Evolutionary conservation across 2,113 vertebrate genomes (phyloP).

Genomic region (Malurus melanocephalus): DNA sequence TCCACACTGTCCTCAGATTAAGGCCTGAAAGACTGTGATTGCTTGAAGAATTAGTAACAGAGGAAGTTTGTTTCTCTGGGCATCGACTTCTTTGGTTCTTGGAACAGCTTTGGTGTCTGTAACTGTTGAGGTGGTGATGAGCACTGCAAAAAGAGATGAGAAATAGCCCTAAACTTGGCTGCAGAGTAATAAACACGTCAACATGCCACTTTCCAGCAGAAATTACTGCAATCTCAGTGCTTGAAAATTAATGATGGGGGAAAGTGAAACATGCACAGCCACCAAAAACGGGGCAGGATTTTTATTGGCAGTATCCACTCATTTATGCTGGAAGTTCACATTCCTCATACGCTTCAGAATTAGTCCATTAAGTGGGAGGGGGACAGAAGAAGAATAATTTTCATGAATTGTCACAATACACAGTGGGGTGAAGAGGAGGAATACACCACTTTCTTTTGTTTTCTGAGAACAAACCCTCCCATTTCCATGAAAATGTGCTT

Average conservation of each 20-base stretch:
- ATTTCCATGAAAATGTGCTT: slow-evolving; percentile 15
- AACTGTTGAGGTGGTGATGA: not conserved
- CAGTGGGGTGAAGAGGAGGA: not conserved
- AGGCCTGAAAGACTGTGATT: not conserved
- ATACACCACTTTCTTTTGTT: not conserved
- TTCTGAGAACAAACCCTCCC: not conserved
- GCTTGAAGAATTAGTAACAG: not conserved
- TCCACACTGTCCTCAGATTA: not conserved
- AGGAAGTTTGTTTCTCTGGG: not conserved
- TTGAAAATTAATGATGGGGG: not conserved
- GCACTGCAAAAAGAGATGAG: not conserved
- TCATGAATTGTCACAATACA: not conserved
- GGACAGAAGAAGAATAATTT: not conserved
- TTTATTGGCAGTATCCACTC: slow-evolving; percentile 8
- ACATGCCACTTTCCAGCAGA: not conserved
- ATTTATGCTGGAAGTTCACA: not conserved
- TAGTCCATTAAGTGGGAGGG: slow-evolving; percentile 8
- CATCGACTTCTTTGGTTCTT: not conserved
- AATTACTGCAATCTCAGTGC: not conserved
- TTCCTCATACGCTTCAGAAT: slow-evolving; percentile 25
- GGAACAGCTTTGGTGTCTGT: not conserved
- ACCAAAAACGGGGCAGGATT: not conserved
- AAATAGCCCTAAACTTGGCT: not conserved
- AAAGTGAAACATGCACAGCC: not conserved
- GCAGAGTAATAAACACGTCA: not conserved